phyloP scores from a whole-genome alignment of 2,888 invertebrate genomes.

The Apamea sordens region DNA sequence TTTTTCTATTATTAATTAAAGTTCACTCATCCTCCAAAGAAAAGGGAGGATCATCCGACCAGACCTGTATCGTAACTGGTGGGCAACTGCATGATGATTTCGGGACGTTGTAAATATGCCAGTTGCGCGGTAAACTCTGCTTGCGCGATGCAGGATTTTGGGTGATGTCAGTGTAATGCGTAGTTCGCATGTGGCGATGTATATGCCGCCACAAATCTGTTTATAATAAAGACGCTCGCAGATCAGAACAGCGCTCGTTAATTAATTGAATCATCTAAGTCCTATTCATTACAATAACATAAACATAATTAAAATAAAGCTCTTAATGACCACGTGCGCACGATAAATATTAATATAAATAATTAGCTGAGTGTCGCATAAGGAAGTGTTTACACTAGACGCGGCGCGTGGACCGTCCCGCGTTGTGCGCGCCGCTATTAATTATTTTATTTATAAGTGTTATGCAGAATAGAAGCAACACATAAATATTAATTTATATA shows the following conservation, averaged over 20 bases:
- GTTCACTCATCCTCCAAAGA: not conserved
- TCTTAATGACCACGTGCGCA: conserved; percentile 36
- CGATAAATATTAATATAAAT: conserved; percentile 53
- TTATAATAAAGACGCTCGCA: not conserved
- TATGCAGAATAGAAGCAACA: conserved; percentile 37
- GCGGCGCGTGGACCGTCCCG: conserved; percentile 47
- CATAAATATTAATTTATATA: too few species aligned
- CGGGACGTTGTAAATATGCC: not conserved
- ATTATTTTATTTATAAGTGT: conserved; percentile 33
- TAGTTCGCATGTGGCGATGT: not conserved
- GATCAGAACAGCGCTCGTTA: not conserved
- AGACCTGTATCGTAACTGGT: not conserved
- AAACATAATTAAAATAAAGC: conserved; percentile 43
- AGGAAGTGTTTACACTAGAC: conserved; percentile 67
- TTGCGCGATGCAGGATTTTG: not conserved
- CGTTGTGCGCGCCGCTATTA: conserved; percentile 32
- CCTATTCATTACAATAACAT: conserved; percentile 37
- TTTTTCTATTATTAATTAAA: too few species aligned
- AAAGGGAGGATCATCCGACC: not conserved
- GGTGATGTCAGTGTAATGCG: not conserved
- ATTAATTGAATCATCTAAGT: conserved; percentile 20
- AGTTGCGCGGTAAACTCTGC: not conserved
- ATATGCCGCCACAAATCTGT: conserved; percentile 16
- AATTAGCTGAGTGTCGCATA: conserved; percentile 58
- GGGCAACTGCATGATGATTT: not conserved